Conservation (phyloP, 2,797 vertebrate genomes). For the Synanceia verrucosa region DNA sequence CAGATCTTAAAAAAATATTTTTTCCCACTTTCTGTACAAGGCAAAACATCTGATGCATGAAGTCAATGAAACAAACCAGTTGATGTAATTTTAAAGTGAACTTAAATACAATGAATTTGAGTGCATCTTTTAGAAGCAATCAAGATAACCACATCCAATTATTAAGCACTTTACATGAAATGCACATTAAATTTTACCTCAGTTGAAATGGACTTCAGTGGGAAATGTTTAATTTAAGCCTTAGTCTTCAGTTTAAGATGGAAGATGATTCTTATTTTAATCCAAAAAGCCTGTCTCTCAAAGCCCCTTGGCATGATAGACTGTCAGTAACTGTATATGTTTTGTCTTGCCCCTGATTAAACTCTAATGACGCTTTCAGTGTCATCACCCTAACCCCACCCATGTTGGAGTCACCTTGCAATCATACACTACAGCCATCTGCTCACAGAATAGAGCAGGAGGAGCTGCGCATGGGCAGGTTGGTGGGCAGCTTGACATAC, state of each 20-base stretch:
- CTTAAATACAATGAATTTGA: neutral
- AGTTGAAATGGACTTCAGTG: neutral
- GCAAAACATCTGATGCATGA: neutral
- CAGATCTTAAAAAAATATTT: too few relatives aligned
- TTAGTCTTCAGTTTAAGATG: neutral
- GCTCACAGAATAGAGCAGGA: slow-evolving; percentile 78
- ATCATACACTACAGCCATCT: neutral
- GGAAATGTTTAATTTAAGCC: neutral
- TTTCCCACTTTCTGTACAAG: neutral
- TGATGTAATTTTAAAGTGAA: neutral
- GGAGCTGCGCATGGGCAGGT: slow-evolving; percentile 76
- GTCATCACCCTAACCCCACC: neutral
- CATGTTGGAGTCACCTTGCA: too few relatives aligned
- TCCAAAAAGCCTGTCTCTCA: neutral
- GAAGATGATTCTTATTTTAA: neutral
- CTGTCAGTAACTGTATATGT: neutral
- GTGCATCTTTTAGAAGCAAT: neutral
- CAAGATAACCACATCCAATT: neutral
- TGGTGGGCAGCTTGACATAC: slow-evolving; percentile 73
- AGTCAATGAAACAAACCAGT: neutral
- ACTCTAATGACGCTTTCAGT: neutral
- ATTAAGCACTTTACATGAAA: neutral
- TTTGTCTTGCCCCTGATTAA: neutral
- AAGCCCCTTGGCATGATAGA: neutral
- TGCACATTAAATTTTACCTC: neutral